phyloP scores from a whole-genome alignment of 2,888 invertebrate species.

The Clusia tigrina region DNA sequence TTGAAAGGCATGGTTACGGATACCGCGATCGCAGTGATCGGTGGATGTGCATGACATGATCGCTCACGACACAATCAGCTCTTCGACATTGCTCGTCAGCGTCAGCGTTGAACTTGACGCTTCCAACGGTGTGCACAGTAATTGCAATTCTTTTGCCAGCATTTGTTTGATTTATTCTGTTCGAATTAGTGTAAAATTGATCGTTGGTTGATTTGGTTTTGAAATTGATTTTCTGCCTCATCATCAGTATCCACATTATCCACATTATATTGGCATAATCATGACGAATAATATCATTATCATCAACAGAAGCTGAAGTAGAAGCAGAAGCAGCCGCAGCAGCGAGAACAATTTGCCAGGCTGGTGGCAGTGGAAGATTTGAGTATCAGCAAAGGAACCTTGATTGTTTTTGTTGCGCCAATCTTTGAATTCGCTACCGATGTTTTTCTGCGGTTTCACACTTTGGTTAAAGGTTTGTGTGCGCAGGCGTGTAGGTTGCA shows the following conservation, averaged over 20 bases:
- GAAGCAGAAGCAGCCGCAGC: background rate
- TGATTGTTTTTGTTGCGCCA: constrained; percentile 29
- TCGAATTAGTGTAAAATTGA: constrained; percentile 53
- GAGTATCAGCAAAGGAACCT: background rate
- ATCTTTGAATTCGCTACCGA: constrained; percentile 55
- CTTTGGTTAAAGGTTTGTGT: constrained; percentile 59
- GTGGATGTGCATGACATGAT: background rate
- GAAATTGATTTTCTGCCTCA: constrained; percentile 6
- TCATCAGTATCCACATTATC: background rate
- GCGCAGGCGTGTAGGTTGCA: constrained; percentile 4
- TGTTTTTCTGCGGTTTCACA: constrained; percentile 64
- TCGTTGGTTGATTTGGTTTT: constrained; percentile 37
- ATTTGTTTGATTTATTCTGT: constrained; percentile 51
- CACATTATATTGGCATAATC: too few species aligned
- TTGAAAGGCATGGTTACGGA: constrained; percentile 38
- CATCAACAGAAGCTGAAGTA: constrained; percentile 24
- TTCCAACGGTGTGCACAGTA: constrained; percentile 1
- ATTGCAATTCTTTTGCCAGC: constrained; percentile 7
- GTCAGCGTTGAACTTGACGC: constrained; percentile 31
- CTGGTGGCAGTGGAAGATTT: constrained; percentile 8
- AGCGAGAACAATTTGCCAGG: constrained; percentile 29
- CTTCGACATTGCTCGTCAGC: constrained; percentile 23
- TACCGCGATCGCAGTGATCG: background rate
- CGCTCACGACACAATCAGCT: background rate
- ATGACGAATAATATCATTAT: too few species aligned